These are phyloP conservation scores for Guaruba guarouba DNA, from an alignment of 2,113 vertebrate genomes.

Conservation along the genomic window DNA sequence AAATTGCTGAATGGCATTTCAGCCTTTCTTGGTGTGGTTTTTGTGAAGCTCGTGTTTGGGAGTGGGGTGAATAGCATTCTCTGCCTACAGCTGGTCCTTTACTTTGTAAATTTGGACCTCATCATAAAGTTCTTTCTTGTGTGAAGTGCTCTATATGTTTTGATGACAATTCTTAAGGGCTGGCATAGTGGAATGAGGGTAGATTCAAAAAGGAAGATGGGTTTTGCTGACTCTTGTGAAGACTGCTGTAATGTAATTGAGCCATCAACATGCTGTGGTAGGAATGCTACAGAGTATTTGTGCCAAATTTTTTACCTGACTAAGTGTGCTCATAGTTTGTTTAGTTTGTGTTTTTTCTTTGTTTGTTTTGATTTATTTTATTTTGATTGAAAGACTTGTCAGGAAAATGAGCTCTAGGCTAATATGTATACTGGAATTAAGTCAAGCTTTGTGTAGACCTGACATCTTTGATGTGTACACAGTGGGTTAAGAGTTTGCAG, in stretches of 20 bases:
- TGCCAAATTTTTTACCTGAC: background rate
- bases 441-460: background rate
- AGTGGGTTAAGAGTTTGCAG: background rate
- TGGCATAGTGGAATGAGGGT: background rate
- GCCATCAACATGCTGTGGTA: background rate
- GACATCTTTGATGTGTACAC: background rate
- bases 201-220: background rate
- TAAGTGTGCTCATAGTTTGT: background rate
- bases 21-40: background rate
- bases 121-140: background rate
- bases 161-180: background rate
- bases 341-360: background rate
- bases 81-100: background rate
- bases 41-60: background rate
- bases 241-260: background rate
- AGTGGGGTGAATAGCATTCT: background rate
- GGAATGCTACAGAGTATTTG: background rate
- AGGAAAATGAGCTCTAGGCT: background rate
- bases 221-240: background rate
- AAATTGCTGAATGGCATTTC: background rate
- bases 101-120: background rate
- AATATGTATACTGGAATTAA: background rate
- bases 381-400: background rate
- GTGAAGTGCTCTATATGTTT: background rate
- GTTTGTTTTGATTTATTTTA: background rate